Base-by-base conservation (phyloP, 2,888 invertebrate species). In the Syritta pipiens region DNA sequence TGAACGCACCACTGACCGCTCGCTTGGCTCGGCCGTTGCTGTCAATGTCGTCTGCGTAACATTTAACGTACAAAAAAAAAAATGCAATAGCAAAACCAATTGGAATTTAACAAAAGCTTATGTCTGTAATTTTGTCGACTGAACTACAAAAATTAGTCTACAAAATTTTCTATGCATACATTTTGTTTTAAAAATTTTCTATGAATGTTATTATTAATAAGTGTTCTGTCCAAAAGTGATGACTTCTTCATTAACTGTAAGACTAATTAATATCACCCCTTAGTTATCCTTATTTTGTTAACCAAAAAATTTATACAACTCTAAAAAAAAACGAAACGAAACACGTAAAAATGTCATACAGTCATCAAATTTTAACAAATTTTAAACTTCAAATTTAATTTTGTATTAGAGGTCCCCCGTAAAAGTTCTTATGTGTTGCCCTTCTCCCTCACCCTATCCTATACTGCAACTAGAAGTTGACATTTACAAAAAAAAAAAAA, bases 21-120 rank as follows among this genome's bases (percentile, higher is more conserved):
- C 79, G 79, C 79, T 79, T 79, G 79, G 72, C 67, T 79, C 79
- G 79, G 79, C 79, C 79, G 79, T 79, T 79, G 79, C 60, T 79
- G 79, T 79, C 79, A 74, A 79, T 79, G 79, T 79, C 74, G 79
- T 79, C 79, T 79, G 79, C 79, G 79, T 68, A 62, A 68, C 60
- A 57, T 12, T 46, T n/a, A 28, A 57, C 44, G 6, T 17, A 44
- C 44, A 30, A 17, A 26, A 48, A n/a, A 44, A 55, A 10, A 49
- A 40, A 5, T 40, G n/a, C 24, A 48, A 22, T 28, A n/a, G 24
- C 19, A n/a, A 55, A 14, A 24, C 2, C 22, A 65, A 62, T 12
- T 12, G 12, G n/a, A 46, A 49, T 48, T 57, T 19, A 46, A 49
- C 42, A 40, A 32, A 68, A 57, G n/a, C 49, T 10, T 68, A 20